Base-by-base conservation (phyloP, 2,797 vertebrate genomes). In the Cyprinodon diabolis region DNA sequence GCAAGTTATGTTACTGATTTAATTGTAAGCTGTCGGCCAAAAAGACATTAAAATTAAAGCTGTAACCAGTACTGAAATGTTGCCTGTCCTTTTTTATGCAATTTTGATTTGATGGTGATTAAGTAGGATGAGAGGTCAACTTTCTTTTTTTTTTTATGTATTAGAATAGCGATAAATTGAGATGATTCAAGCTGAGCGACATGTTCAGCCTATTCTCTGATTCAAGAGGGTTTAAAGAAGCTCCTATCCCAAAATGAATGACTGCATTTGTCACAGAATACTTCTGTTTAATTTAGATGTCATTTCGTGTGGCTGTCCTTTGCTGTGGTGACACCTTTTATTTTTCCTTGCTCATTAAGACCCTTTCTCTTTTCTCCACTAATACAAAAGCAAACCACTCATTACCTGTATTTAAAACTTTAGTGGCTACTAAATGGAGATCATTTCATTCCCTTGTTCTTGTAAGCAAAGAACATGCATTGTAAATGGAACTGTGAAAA, bases 1-100 rank as follows among this genome's bases (percentile, higher is more conserved):
- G 58, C 72, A 67, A 82, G 78, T 30, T 66, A 58, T 49, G 68
- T 37, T 71, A 57, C 66, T 74, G 66, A 81, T 62, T 78, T 77
- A 52, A 23, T 5, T 13, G 23, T 25, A 58, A 78, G 75, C 78
- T 88, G 82, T 84, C 43, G 80, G 86, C 82, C 86, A 88, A 81
- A 84, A 86, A 75, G 68, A 75, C 23, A 54, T 71, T 70, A 83
- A 65, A 77, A 90, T 87, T 80, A 90, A 92, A 90, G 43, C 75
- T 83, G 65, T 88, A 83, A 86, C 69, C 71, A 76, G 55, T 77
- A 69, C 25, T 35, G 68, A 19, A 63, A 52, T 60, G 66, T 58
- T 48, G 23, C 54, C 52, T 37, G 72, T 87, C 57, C 81, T 5
- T n/a, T 60, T 84, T 84, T 10, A 21, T 86, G 74, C 0, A 19